A percentile compares a stretch with the other conserved stretches of the same genome.
Evolutionary conservation across 2,113 vertebrate species (phyloP).

Genomic region (Mirounga angustirostris): DNA sequence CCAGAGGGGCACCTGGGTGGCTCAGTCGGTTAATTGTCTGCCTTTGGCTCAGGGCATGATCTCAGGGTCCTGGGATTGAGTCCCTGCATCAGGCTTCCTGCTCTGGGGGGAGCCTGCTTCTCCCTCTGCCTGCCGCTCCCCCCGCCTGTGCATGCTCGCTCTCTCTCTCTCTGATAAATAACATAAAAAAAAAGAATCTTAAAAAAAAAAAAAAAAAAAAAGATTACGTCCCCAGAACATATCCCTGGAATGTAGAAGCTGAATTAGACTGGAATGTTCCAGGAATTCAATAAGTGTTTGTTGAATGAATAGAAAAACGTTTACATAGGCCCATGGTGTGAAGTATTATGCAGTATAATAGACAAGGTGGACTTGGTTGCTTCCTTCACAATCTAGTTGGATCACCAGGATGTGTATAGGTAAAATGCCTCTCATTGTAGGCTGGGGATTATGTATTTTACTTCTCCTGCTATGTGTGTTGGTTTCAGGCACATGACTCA

Average conservation of each 20-base stretch:
- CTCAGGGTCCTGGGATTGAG: too few species aligned
- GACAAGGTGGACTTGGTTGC: neutral
- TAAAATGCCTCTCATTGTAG: neutral
- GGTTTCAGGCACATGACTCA: constrained; percentile 93
- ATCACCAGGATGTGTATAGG: neutral
- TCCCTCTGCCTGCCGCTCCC: too few species aligned
- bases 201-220: neutral
- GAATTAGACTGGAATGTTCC: neutral
- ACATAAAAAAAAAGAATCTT: too few species aligned
- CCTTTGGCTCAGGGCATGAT: too few species aligned
- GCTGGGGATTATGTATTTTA: neutral
- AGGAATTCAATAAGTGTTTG: neutral
- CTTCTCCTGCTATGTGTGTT: constrained; percentile 35
- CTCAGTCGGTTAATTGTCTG: too few species aligned
- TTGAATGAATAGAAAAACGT: neutral
- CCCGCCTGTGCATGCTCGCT: too few species aligned
- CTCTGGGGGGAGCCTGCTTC: too few species aligned
- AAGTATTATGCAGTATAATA: neutral
- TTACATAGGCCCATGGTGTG: neutral
- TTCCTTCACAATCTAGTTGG: neutral
- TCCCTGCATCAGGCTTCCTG: too few species aligned
- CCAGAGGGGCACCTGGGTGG: neutral
- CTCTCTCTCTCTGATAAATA: too few species aligned
- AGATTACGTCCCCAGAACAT: neutral
- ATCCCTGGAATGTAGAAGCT: constrained; percentile 21